Conservation (phyloP, 2,113 vertebrate species). For the Limanda limanda region DNA sequence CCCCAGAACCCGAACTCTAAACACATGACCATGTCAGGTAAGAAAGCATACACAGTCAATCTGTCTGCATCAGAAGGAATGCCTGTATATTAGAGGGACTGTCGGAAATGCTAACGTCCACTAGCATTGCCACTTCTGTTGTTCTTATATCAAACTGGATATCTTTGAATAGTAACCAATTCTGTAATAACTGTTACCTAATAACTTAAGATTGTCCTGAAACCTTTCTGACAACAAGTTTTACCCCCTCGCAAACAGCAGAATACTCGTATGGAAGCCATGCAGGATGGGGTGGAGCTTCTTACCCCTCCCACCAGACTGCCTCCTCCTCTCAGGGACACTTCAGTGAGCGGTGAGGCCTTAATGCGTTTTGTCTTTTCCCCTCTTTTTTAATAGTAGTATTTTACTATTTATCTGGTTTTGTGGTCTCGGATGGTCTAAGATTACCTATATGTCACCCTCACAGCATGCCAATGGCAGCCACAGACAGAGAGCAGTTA, state of each 20-base stretch:
- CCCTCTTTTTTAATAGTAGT: not conserved
- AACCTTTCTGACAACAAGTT: not conserved
- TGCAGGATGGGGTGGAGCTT: conserved; percentile 87
- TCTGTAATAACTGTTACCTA: not conserved
- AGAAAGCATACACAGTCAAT: not conserved
- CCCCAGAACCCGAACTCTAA: conserved; percentile 90
- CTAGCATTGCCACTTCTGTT: no score
- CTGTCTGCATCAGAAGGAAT: not conserved
- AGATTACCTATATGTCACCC: not conserved
- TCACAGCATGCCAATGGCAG: conserved; percentile 84
- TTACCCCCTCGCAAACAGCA: conserved; percentile 51
- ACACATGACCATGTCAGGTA: conserved; percentile 90
- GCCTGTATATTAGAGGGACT: no score
- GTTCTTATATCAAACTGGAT: no score
- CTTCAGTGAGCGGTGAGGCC: conserved; percentile 90
- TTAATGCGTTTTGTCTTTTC: not conserved
- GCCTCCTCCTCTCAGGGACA: conserved; percentile 93
- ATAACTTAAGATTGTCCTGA: not conserved
- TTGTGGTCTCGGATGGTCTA: no score
- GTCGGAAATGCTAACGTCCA: no score
- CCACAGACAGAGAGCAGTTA: conserved; percentile 91
- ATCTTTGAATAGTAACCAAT: no score
- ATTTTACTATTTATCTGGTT: no score
- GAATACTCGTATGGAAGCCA: conserved; percentile 94
- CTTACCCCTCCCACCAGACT: conserved; percentile 90